These are phyloP conservation scores for Athripsodes cinereus DNA, from an alignment of 2,888 invertebrate genomes.

Conservation along the genomic window DNA sequence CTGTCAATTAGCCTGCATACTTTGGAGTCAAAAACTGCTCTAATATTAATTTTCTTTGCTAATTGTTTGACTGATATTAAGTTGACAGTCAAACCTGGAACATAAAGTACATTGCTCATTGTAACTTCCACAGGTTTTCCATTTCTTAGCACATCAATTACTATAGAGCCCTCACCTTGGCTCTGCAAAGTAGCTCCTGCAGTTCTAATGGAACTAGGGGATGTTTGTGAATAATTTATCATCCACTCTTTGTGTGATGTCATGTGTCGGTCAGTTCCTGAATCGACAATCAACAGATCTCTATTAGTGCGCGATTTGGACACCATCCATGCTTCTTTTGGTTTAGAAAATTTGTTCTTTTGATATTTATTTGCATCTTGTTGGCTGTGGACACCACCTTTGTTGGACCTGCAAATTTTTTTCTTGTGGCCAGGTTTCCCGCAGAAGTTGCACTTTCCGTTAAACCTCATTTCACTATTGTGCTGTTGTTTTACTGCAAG, in stretches of 20 bases:
- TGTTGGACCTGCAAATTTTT: not conserved
- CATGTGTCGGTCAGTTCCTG: not conserved
- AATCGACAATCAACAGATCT: not conserved
- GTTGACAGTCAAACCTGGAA: not conserved
- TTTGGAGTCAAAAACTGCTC: not conserved
- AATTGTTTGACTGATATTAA: not conserved
- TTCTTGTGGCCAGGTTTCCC: not conserved
- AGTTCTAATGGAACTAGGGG: not conserved
- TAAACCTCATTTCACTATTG: not conserved
- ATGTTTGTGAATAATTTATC: not conserved
- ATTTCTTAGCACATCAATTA: not conserved
- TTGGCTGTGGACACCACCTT: no score
- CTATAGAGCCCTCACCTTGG: not conserved
- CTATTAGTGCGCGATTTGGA: no score
- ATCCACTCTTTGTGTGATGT: no score
- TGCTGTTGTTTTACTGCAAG: not conserved
- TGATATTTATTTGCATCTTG: not conserved
- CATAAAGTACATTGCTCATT: not conserved
- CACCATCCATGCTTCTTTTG: no score
- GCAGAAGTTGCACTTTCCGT: conserved; percentile 1
- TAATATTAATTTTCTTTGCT: not conserved
- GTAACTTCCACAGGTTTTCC: not conserved
- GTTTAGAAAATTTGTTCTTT: not conserved
- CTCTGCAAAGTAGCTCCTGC: not conserved
- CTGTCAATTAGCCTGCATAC: not conserved